Evolutionary conservation across 1,140 invertebrate genomes (phyloP).

Genomic region (Drosophila bocki): DNA sequence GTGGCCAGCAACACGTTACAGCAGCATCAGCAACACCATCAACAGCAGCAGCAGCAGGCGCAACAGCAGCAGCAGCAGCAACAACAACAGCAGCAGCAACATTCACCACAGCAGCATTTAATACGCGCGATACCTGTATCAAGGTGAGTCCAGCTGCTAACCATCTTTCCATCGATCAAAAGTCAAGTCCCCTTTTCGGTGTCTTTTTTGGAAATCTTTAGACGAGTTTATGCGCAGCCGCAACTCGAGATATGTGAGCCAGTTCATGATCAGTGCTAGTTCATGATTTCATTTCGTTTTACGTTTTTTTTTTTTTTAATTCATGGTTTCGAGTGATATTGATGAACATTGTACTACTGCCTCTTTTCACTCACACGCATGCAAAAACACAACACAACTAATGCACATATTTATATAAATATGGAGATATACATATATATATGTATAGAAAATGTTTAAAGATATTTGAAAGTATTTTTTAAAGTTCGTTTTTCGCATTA

Average conservation of each 20-base stretch:
- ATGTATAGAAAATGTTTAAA: neutral
- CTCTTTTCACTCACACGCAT: conserved; percentile 21
- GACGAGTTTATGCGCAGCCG: conserved; percentile 25
- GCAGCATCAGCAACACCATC: conserved; percentile 63
- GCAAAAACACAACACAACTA: conserved; percentile 10
- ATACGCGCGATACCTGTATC: conserved; percentile 82
- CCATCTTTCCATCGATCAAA: conserved; percentile 5
- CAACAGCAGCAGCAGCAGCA: conserved; percentile 56
- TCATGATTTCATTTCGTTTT: conserved; percentile 49
- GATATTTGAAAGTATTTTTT: neutral
- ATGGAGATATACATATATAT: neutral
- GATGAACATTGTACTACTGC: conserved; percentile 27
- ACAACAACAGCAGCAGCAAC: conserved; percentile 60
- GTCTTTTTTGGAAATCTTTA: neutral
- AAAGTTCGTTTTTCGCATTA: neutral
- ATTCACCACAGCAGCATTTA: conserved; percentile 80
- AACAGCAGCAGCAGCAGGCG: conserved; percentile 47
- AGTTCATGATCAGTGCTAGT: conserved; percentile 20
- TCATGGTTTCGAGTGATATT: conserved; percentile 33
- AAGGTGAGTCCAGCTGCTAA: conserved; percentile 63
- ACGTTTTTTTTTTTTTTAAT: conserved; percentile 22
- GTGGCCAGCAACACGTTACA: conserved; percentile 65
- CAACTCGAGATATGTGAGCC: conserved; percentile 32
- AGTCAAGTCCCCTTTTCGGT: neutral
- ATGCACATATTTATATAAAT: conserved; percentile 14